Percentiles rank a stretch among this genome's conserved stretches.
These are phyloP conservation scores for Mirza zaza DNA, from an alignment of 2,113 vertebrate genomes.

Conservation along the genomic window DNA sequence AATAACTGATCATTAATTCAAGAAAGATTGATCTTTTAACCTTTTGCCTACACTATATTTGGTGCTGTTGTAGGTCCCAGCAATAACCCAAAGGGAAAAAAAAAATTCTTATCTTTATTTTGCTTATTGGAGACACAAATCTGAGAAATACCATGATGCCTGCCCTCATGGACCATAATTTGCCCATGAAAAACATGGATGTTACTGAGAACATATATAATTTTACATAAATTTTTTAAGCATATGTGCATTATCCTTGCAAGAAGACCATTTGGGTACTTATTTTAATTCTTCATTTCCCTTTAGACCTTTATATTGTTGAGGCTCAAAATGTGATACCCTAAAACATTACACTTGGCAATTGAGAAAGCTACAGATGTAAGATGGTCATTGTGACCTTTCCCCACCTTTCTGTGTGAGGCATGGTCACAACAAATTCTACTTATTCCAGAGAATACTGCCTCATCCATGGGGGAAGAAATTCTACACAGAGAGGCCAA, in stretches of 20 bases:
- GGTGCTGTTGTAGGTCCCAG: not conserved
- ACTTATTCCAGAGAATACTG: not conserved
- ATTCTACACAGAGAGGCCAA: not conserved
- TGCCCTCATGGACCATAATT: not conserved
- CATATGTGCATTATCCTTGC: not conserved
- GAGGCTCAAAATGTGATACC: not conserved
- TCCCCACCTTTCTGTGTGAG: not conserved
- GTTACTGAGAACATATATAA: not conserved
- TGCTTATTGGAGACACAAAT: not conserved
- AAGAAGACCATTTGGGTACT: not conserved
- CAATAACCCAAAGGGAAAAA: not conserved
- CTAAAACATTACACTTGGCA: not conserved
- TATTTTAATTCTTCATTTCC: not conserved
- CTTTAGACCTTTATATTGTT: not conserved
- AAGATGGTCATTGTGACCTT: not conserved
- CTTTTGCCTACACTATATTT: not conserved
- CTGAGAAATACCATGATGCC: not conserved
- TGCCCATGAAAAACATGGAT: not conserved
- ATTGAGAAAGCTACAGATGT: not conserved
- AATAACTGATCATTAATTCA: not conserved
- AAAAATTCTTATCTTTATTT: not conserved
- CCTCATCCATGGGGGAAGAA: not conserved
- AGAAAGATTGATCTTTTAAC: not conserved
- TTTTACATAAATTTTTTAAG: not conserved
- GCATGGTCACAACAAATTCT: not conserved